phyloP scores from a whole-genome alignment of 1,140 invertebrate species.

The Leptinotarsa defecta region DNA sequence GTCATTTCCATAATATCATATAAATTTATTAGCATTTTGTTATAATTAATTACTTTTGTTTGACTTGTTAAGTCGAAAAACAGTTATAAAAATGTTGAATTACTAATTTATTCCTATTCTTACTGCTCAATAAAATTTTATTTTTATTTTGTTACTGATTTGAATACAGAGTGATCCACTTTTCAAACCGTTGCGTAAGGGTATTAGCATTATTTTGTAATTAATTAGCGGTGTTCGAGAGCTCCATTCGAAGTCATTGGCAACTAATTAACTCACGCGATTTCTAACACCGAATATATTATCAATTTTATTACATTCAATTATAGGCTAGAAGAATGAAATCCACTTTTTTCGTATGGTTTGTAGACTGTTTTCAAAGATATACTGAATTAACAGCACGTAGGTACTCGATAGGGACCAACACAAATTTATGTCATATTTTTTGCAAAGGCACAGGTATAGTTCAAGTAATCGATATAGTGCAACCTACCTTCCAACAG shows the following conservation, averaged over 20 bases:
- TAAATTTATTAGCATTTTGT: constrained; percentile 24
- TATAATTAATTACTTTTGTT: constrained; percentile 27
- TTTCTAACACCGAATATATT: too few relatives aligned
- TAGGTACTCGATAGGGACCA: too few relatives aligned
- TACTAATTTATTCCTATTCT: constrained; percentile 5
- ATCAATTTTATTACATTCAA: too few relatives aligned
- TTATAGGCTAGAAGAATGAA: too few relatives aligned
- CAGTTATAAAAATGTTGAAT: constrained; percentile 14
- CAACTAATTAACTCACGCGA: too few relatives aligned
- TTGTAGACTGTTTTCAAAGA: too few relatives aligned
- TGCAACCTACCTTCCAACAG: too few relatives aligned
- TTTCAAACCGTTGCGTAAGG: not conserved
- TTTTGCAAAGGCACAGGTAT: too few relatives aligned
- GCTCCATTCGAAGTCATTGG: not conserved
- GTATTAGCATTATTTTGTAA: not conserved
- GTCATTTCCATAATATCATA: constrained; percentile 15
- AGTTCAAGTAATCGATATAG: too few relatives aligned
- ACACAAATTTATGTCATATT: too few relatives aligned
- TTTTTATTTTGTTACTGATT: not conserved
- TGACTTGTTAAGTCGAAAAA: constrained; percentile 2
- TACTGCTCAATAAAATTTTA: constrained; percentile 8
- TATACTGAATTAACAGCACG: too few relatives aligned
- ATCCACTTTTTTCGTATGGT: too few relatives aligned
- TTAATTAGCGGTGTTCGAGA: not conserved
- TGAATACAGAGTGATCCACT: constrained; percentile 8